Evolutionary conservation across 2,888 invertebrate genomes (phyloP), one percentile per base, ranked within the genome.

Genomic region (Diploptera punctata): DNA sequence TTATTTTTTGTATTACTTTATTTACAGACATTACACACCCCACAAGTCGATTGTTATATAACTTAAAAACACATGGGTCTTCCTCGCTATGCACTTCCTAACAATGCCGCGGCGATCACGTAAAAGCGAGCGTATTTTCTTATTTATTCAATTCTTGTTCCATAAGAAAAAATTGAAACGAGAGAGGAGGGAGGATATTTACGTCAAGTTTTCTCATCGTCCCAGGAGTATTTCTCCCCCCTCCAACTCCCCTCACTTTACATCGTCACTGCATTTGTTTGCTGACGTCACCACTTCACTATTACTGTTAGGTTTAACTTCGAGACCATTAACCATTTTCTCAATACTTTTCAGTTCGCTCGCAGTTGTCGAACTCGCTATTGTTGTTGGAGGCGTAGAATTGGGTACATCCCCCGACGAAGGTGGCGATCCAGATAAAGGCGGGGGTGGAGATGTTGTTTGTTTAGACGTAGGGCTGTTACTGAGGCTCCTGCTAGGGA

Each of bases 241-340:
- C 65, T 65, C 65, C 65, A 65, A 65, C 65, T 65, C 65, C 24
- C 65, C 65, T 65, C 65, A 65, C 29, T 65, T 65, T 19, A 65
- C 29, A 47, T 65, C 65, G 47, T 65, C 65, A 65, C 65, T 65
- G 18, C 65, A 65, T 47, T 65, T 65, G 7, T 24, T 44, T 47
- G 65, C 44, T 21, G 52, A 33, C 38, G 68, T 68, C 68, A 68
- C 68, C n/a, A 24, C 31, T 13, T 69, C 69, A 38, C 69, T 57
- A 65, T 62, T 61, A 24, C 24, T 38, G 44, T 47, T 54, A 31
- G 75, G 81, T 82, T 93, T 93, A 77, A 95, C 94, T 83, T 97
- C 97, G 76, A 97, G 86, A 18, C 97, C 97, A 84, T 97, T 97
- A 78, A 98, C 96, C 97, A 97, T 97, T 83, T 97, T 95, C 85